These are phyloP conservation scores for Habrosyne pyritoides DNA, from an alignment of 2,888 invertebrate species.

Conservation along the genomic window DNA sequence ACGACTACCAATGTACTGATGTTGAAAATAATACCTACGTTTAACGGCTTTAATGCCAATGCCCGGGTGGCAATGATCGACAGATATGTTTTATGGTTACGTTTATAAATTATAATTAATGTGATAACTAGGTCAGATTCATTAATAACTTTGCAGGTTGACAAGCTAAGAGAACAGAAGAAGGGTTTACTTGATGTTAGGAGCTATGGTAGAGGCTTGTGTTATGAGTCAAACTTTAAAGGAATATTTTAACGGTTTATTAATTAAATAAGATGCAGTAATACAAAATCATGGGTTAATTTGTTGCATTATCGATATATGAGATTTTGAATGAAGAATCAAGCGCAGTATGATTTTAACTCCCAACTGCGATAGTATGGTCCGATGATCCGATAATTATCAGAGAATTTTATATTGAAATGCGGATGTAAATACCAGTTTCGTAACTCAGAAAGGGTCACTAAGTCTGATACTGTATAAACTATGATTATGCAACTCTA, in stretches of 20 bases:
- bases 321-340: not conserved
- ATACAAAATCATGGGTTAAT: not conserved
- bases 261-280: not conserved
- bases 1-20: conserved; percentile 56
- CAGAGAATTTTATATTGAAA: not conserved
- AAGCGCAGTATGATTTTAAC: not conserved
- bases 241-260: not conserved
- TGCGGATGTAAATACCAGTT: not conserved
- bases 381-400: not conserved
- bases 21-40: conserved; percentile 46
- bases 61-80: conserved; percentile 63
- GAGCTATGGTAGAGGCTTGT: not conserved
- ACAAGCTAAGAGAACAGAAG: not conserved
- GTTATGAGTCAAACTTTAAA: not conserved
- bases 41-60: conserved; percentile 56
- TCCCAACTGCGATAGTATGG: not conserved
- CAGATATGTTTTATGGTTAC: conserved; percentile 32
- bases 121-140: conserved; percentile 40
- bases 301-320: not conserved
- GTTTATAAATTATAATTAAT: conserved; percentile 37
- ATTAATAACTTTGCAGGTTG: conserved; percentile 3
- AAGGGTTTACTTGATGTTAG: not conserved
- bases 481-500: conserved; percentile 11
- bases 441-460: not conserved
- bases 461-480: not conserved